Conservation (phyloP, 2,113 vertebrate species). For the Numida meleagris region DNA sequence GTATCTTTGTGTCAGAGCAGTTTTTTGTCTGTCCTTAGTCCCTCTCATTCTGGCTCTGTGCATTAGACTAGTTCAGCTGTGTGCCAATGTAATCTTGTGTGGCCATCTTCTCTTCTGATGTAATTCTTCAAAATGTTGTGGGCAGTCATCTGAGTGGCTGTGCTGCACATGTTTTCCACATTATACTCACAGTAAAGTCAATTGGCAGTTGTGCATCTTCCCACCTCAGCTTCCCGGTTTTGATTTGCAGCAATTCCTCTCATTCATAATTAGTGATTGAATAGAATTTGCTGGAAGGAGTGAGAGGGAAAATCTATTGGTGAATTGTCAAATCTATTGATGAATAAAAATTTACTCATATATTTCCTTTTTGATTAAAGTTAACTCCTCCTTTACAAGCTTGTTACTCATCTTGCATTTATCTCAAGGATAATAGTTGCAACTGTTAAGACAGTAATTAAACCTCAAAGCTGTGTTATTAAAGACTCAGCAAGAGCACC, state of each 20-base stretch:
- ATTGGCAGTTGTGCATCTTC: slow-evolving; percentile 55
- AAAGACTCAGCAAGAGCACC: slow-evolving; percentile 15
- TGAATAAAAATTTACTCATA: slow-evolving; percentile 41
- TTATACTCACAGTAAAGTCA: slow-evolving; percentile 58
- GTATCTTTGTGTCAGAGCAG: slow-evolving; percentile 4
- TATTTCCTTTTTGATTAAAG: slow-evolving; percentile 22
- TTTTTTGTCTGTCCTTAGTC: background rate
- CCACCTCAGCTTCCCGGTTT: background rate
- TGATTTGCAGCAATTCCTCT: slow-evolving; percentile 13
- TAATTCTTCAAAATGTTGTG: background rate
- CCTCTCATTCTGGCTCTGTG: background rate
- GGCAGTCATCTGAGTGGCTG: slow-evolving; percentile 54
- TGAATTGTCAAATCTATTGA: slow-evolving; percentile 44
- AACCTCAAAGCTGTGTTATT: slow-evolving; percentile 49
- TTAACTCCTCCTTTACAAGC: slow-evolving; percentile 26
- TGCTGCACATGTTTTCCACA: slow-evolving; percentile 58
- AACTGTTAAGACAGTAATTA: slow-evolving; percentile 40
- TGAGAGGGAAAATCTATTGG: background rate
- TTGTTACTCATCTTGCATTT: background rate
- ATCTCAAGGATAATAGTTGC: background rate
- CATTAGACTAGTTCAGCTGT: background rate
- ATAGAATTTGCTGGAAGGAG: slow-evolving; percentile 54
- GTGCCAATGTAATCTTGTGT: background rate
- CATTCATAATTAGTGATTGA: slow-evolving; percentile 55
- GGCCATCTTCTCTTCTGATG: slow-evolving; percentile 15